phyloP scores from a whole-genome alignment of 2,113 vertebrate species.

The Hypomesus transpacificus region DNA sequence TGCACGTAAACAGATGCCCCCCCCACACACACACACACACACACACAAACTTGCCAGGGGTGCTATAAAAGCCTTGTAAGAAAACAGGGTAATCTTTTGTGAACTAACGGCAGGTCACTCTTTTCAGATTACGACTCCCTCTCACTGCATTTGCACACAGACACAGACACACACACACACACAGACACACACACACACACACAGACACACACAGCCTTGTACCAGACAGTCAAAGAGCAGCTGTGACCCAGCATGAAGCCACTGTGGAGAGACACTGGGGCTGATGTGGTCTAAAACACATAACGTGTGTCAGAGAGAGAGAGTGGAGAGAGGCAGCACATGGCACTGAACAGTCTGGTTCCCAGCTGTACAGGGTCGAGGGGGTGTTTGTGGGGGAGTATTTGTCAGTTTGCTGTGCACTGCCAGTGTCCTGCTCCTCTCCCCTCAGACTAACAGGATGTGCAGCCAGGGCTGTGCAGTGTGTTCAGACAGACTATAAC shows the following conservation, averaged over 20 bases:
- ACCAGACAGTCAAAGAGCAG: no score
- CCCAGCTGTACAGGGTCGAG: slow-evolving; percentile 2
- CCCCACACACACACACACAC: background rate
- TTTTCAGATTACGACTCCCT: no score
- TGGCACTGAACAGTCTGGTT: background rate
- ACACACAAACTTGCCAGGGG: background rate
- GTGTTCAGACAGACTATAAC: slow-evolving; percentile 1
- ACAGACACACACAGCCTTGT: background rate
- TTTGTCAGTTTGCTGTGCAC: background rate
- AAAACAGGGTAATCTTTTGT: no score
- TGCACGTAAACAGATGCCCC: background rate
- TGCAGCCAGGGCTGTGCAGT: slow-evolving; percentile 1
- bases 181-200: background rate
- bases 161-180: background rate
- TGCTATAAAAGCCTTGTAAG: no score
- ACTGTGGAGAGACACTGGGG: background rate
- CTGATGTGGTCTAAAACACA: background rate
- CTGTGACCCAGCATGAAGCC: background rate
- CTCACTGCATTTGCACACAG: slow-evolving; percentile 1
- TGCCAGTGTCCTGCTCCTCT: no score
- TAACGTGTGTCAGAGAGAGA: background rate
- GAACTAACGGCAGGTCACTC: no score
- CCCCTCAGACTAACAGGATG: background rate
- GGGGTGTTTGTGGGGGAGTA: slow-evolving; percentile 2
- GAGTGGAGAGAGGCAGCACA: background rate